Conservation (phyloP, 2,113 vertebrate genomes). For the Mandrillus leucophaeus region DNA sequence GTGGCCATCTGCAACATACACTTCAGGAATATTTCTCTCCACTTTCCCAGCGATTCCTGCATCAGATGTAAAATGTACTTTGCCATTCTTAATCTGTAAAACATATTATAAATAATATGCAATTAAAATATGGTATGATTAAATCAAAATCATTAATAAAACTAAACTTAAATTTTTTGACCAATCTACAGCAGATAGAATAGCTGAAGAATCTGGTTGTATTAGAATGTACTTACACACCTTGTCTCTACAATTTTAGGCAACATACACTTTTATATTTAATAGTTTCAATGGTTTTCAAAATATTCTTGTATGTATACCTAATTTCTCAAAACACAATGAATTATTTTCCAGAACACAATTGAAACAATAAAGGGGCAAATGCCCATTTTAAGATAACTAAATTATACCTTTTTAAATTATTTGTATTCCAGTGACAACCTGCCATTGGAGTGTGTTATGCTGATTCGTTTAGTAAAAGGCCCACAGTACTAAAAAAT, state of each 20-base stretch:
- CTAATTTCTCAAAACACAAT: neutral
- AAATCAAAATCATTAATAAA: neutral
- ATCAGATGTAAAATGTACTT: slow-evolving; percentile 94
- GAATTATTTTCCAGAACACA: neutral
- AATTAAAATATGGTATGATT: neutral
- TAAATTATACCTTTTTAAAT: neutral
- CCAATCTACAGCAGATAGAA: neutral
- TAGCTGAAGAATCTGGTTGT: neutral
- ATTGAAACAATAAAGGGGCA: neutral
- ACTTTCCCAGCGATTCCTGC: slow-evolving; percentile 95
- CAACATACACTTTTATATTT: neutral
- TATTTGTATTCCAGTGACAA: neutral
- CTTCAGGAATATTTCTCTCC: slow-evolving; percentile 91
- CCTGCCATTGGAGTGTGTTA: neutral
- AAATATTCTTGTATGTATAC: neutral
- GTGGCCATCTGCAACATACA: slow-evolving; percentile 90
- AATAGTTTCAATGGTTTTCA: neutral
- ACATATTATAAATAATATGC: neutral
- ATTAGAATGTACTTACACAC: neutral
- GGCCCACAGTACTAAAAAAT: neutral
- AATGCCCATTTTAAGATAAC: neutral
- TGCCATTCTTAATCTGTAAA: slow-evolving; percentile 93
- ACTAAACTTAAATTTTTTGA: neutral
- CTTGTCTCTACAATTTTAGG: neutral
- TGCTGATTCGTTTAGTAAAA: neutral